Evolutionary conservation across 1,140 invertebrate species (phyloP), one percentile per base, ranked within the genome.

Genomic region (Drosophila dunni): DNA sequence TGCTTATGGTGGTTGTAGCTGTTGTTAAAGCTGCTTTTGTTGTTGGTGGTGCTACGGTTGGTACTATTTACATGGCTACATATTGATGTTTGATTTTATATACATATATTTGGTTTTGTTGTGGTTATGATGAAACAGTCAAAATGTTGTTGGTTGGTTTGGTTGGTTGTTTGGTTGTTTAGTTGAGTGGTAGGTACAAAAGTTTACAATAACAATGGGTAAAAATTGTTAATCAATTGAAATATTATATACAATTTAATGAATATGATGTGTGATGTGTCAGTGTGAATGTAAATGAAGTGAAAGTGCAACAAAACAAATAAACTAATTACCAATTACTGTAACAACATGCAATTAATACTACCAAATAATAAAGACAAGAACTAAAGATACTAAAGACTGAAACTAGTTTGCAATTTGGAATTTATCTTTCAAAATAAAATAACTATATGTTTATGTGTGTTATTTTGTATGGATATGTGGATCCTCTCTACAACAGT

Each of bases 21-120:
- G 79, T 71, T 83, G 78, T 77, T 90, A 77, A 66, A 71, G 77
- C 74, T 85, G 48, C 72, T 81, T 61, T 57, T 71, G 62, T 54
- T 73, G 53, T 56, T 78, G 61, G 57, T 80, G 63, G 73, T 91
- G 84, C 81, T 91, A 85, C 75, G 86, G 51, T 78, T 89, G 85
- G 64, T 91, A 91, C 89, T 89, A 83, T 91, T 89, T 91, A 91
- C 84, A 91, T 85, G 85, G 81, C 89, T 91, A 91, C 88, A 68
- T 29, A 46, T 75, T 77, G 36, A 33, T 74, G 46, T 75, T 29
- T 66, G 63, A 48, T 77, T 51, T 64, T 44, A 60, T 61, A 20
- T 51, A 67, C 46, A 46, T 69, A 65, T 38, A 45, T 46, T 51
- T 67, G 54, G 51, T 61, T 33, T 33, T 57, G 45, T 48, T 79